Percentiles rank a stretch among this genome's conserved stretches.
phyloP scores from a whole-genome alignment of 2,797 vertebrate species.

The Cephalopachus bancanus region DNA sequence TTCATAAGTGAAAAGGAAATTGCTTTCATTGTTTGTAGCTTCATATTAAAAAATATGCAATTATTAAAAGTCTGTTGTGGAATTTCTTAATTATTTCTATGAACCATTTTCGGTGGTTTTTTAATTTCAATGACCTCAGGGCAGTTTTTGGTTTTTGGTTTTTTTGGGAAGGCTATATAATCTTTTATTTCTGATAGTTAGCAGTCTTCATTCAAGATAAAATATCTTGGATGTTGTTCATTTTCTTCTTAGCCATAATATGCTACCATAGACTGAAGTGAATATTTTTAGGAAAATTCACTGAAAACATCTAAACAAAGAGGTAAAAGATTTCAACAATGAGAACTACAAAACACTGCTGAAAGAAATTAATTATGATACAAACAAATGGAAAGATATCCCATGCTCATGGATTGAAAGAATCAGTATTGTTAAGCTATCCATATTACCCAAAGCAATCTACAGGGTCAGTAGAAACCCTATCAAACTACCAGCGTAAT shows the following conservation, averaged over 20 bases:
- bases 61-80: neutral
- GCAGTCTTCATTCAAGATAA: neutral
- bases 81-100: neutral
- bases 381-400: too few species aligned
- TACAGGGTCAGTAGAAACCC: too few species aligned
- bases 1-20: conserved; percentile 23
- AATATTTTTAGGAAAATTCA: neutral
- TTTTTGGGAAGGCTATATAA: neutral
- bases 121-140: neutral
- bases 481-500: too few species aligned
- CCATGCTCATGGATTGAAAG: too few species aligned
- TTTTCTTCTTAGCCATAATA: neutral
- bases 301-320: too few species aligned
- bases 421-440: too few species aligned
- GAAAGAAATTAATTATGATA: too few species aligned
- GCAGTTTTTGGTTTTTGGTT: neutral
- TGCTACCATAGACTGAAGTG: neutral
- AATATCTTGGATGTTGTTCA: neutral
- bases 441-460: too few species aligned
- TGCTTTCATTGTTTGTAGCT: conserved; percentile 2
- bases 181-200: neutral
- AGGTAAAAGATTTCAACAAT: too few species aligned
- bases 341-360: too few species aligned
- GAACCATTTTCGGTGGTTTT: neutral
- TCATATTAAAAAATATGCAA: conserved; percentile 39